phyloP scores from a whole-genome alignment of 1,140 invertebrate species.

The Harlomillsia oculata region DNA sequence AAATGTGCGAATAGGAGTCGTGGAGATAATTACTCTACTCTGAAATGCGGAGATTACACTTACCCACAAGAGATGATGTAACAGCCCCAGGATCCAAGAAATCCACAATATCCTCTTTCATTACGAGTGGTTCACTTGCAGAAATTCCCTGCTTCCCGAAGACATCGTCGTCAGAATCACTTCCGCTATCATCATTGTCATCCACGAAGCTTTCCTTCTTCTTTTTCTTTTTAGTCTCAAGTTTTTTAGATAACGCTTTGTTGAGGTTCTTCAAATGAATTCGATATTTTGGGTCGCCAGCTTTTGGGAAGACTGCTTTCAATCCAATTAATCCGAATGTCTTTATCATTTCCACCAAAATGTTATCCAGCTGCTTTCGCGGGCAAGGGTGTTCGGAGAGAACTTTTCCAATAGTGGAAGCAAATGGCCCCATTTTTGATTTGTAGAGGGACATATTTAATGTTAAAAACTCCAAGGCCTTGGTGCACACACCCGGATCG shows the following conservation, averaged over 20 bases:
- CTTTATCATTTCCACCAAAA: conserved; percentile 32
- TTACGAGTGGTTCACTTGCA: conserved; percentile 15
- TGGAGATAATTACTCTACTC: too few species aligned
- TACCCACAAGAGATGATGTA: conserved; percentile 30
- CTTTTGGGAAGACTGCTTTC: conserved; percentile 26
- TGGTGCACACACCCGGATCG: conserved; percentile 14
- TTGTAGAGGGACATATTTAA: conserved; percentile 31
- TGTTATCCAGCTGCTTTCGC: conserved; percentile 26
- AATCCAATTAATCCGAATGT: conserved; percentile 30
- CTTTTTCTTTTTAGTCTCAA: conserved; percentile 7
- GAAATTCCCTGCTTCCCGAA: background rate
- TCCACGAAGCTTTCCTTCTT: conserved; percentile 9
- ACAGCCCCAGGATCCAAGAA: conserved; percentile 29
- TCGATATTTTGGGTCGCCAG: conserved; percentile 25
- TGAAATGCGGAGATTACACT: too few species aligned
- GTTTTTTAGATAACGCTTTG: conserved; percentile 24
- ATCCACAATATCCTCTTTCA: conserved; percentile 34
- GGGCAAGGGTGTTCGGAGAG: conserved; percentile 13
- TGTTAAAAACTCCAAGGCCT: conserved; percentile 26
- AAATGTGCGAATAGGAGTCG: too few species aligned
- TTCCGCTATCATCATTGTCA: background rate
- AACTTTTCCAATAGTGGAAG: conserved; percentile 18
- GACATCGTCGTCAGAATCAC: conserved; percentile 19
- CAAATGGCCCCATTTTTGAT: conserved; percentile 23
- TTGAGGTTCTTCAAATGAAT: conserved; percentile 29